phyloP scores from a whole-genome alignment of 2,797 vertebrate species.

The Hirundo rustica region DNA sequence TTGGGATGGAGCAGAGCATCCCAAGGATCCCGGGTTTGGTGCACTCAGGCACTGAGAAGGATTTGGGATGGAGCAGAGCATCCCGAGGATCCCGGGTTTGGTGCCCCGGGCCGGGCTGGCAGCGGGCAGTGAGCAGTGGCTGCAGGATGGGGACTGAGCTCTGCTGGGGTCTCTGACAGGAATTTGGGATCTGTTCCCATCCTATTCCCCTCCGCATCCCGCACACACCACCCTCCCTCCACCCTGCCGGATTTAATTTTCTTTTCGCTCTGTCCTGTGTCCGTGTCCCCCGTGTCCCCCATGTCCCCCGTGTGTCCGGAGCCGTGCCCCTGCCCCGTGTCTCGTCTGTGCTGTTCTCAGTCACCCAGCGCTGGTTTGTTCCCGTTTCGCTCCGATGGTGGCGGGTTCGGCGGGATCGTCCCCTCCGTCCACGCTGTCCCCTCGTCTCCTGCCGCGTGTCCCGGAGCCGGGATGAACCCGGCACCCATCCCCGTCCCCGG shows the following conservation, averaged over 20 bases:
- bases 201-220: no score
- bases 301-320: neutral
- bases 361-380: neutral
- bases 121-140: no score
- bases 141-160: neutral
- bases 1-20: neutral
- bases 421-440: neutral
- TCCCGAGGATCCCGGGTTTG: no score
- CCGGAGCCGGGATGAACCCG: neutral
- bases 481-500: neutral
- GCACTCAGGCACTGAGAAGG: no score
- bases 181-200: no score
- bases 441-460: neutral
- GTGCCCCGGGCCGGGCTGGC: no score
- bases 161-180: neutral
- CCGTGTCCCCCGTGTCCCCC: neutral
- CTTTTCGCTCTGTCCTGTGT: constrained; percentile 46
- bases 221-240: neutral
- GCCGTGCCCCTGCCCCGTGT: neutral
- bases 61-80: no score
- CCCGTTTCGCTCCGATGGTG: neutral
- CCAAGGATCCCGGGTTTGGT: no score
- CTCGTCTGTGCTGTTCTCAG: neutral
- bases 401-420: neutral
- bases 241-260: neutral